phyloP scores from a whole-genome alignment of 2,888 invertebrate species.

The Hemaris fuciformis region DNA sequence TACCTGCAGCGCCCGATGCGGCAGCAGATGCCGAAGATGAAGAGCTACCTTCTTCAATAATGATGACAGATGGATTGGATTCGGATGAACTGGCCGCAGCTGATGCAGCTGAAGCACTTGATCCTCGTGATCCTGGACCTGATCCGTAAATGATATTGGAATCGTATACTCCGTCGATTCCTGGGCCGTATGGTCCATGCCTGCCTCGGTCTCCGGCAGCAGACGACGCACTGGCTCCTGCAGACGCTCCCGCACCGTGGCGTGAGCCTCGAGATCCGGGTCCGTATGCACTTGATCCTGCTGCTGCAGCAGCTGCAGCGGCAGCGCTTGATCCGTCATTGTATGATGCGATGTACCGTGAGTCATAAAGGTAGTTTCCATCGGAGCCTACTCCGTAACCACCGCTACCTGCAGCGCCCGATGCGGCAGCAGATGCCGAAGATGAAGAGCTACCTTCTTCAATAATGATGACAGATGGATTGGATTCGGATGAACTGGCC shows the following conservation, averaged over 20 bases:
- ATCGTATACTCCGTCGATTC: neutral
- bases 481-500: neutral
- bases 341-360: neutral
- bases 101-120: conserved; percentile 5
- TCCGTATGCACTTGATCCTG: too few relatives aligned
- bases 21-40: neutral
- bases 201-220: neutral
- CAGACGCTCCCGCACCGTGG: neutral
- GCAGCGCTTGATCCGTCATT: neutral
- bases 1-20: conserved; percentile 12
- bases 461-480: neutral
- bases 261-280: too few relatives aligned
- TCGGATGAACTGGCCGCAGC: neutral
- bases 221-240: neutral
- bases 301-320: too few relatives aligned
- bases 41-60: neutral
- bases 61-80: too few relatives aligned
- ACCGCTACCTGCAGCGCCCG: neutral
- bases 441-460: neutral
- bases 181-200: neutral
- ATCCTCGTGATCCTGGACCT: neutral
- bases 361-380: neutral
- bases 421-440: conserved; percentile 4
- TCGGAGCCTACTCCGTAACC: neutral
- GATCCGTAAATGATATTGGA: too few relatives aligned